Conservation (phyloP, 2,888 invertebrate species). For the Pammene fasciana region DNA sequence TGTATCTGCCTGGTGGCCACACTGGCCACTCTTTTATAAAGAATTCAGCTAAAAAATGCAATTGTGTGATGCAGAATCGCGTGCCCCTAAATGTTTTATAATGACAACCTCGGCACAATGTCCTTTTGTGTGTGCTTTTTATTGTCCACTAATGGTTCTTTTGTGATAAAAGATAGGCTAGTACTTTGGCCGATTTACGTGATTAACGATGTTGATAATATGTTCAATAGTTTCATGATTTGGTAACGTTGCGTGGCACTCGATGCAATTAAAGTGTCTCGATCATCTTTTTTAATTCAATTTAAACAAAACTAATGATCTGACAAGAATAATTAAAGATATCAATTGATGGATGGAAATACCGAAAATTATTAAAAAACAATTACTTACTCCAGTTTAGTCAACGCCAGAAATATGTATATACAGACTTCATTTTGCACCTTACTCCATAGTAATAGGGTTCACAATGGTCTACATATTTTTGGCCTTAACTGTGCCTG, state of each 20-base stretch:
- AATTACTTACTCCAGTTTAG: no score
- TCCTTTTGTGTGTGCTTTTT: constrained; percentile 40
- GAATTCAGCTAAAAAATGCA: constrained; percentile 37
- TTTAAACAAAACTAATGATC: no score
- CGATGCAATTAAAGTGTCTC: no score
- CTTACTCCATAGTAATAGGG: no score
- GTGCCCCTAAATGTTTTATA: constrained; percentile 59
- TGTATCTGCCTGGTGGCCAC: background rate
- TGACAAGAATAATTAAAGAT: no score
- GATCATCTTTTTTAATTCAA: no score
- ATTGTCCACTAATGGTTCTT: constrained; percentile 38
- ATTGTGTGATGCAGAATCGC: constrained; percentile 44
- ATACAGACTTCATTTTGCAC: no score
- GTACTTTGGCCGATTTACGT: constrained; percentile 30
- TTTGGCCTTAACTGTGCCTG: no score
- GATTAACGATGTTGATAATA: constrained; percentile 24
- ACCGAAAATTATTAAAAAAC: no score
- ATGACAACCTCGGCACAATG: constrained; percentile 53
- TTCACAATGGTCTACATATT: no score
- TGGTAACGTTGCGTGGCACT: background rate
- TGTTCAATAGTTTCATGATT: constrained; percentile 6
- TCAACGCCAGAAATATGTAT: no score
- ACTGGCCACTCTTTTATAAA: constrained; percentile 17
- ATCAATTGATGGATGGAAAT: no score
- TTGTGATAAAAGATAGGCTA: constrained; percentile 36